phyloP scores from a whole-genome alignment of 2,797 vertebrate species.

The Chrysocyon brachyurus region DNA sequence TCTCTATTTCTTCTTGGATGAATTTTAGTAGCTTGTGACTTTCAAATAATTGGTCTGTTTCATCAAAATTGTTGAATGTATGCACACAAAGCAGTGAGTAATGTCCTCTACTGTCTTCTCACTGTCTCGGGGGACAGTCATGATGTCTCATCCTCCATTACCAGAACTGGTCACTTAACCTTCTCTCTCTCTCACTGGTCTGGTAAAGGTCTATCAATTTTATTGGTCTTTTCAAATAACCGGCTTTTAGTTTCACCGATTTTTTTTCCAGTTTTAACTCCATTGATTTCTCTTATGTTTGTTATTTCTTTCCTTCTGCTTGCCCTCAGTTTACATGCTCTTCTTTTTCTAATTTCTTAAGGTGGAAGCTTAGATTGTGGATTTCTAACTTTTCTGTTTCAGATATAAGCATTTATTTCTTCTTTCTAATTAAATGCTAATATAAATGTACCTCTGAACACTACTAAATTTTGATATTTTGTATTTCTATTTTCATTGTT shows the following conservation, averaged over 20 bases:
- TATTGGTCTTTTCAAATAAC: background rate
- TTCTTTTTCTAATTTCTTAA: constrained; percentile 25
- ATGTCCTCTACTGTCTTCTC: rapidly evolving
- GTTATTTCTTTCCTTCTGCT: background rate
- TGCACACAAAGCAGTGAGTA: background rate
- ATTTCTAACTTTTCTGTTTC: constrained; percentile 31
- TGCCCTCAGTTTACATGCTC: background rate
- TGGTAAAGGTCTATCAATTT: background rate
- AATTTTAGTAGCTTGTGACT: background rate
- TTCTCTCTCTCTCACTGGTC: background rate
- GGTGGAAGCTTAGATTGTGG: background rate
- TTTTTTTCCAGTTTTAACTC: constrained; percentile 44
- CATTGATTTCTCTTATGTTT: background rate
- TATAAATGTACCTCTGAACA: background rate
- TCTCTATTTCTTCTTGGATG: background rate
- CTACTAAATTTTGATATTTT: background rate
- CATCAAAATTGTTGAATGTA: rapidly evolving
- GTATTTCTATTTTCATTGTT: constrained; percentile 30
- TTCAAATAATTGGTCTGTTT: background rate
- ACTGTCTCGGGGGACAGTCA: background rate
- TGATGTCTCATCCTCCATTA: too few species aligned
- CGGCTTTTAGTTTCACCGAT: constrained; percentile 20
- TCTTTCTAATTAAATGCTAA: constrained; percentile 23
- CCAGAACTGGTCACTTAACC: background rate
- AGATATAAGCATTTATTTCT: background rate